Conservation (phyloP, 2,888 invertebrate species). For the Pemphredon lugubris region DNA sequence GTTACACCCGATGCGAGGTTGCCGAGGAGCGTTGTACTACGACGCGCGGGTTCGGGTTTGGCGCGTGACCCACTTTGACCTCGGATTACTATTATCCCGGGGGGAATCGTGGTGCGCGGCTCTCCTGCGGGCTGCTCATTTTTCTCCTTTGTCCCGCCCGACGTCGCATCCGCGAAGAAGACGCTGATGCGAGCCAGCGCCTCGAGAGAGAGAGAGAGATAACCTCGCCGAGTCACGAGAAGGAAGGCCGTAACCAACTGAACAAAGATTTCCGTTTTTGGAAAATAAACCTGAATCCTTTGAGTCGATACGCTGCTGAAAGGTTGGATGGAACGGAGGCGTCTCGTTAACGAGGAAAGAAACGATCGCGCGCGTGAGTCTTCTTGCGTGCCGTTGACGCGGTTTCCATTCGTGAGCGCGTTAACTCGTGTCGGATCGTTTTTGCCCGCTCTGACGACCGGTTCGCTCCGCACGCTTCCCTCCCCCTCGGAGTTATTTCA, state of each 20-base stretch:
- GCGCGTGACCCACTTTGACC: constrained; percentile 27
- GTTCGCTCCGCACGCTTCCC: not conserved
- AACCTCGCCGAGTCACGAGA: not conserved
- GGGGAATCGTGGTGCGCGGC: not conserved
- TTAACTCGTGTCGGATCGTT: too few species aligned
- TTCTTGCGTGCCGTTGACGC: too few species aligned
- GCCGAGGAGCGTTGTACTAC: not conserved
- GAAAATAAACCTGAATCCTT: too few species aligned
- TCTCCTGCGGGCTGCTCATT: too few species aligned
- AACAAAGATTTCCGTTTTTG: too few species aligned
- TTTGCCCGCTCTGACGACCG: not conserved
- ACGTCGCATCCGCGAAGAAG: not conserved
- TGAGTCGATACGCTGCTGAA: too few species aligned
- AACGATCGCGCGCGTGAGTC: too few species aligned
- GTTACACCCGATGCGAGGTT: not conserved
- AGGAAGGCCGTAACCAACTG: not conserved
- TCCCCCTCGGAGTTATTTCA: not conserved
- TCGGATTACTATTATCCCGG: constrained; percentile 18
- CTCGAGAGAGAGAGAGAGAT: not conserved
- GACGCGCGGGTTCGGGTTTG: constrained; percentile 8
- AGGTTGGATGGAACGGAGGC: too few species aligned
- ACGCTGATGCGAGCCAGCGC: too few species aligned
- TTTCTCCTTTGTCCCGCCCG: too few species aligned
- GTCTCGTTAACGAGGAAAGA: too few species aligned
- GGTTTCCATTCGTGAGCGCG: too few species aligned